Conservation (phyloP, 92 coral and sea anemone genomes). For the Micromussa lordhowensis region DNA sequence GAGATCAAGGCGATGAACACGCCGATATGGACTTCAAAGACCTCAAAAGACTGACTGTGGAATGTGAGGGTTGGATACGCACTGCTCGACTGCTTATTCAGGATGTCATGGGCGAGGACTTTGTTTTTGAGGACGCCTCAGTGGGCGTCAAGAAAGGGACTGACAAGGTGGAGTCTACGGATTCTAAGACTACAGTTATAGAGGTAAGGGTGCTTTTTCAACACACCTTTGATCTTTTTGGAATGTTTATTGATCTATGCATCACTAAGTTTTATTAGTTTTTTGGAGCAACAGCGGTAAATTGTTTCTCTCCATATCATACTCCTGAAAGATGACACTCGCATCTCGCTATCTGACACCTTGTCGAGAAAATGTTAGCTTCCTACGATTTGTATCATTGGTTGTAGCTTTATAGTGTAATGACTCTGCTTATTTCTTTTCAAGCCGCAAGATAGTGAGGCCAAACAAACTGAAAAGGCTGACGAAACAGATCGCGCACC, state of each 20-base stretch:
- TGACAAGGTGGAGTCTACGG: constrained; percentile 13
- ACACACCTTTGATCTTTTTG: too few relatives aligned
- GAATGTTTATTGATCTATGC: too few relatives aligned
- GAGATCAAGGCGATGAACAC: constrained; percentile 88
- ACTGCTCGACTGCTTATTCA: constrained; percentile 82
- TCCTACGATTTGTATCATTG: neutral
- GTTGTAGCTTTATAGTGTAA: neutral
- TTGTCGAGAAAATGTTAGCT: neutral
- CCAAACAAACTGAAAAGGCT: constrained; percentile 18
- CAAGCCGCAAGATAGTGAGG: constrained; percentile 14
- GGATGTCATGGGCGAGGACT: constrained; percentile 89
- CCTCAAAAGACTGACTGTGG: constrained; percentile 81
- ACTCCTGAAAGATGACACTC: too few relatives aligned
- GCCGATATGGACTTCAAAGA: constrained; percentile 97
- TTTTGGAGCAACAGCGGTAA: too few relatives aligned
- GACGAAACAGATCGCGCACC: neutral
- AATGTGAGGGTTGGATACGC: constrained; percentile 95
- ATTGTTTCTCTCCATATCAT: too few relatives aligned
- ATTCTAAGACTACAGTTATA: constrained; percentile 17
- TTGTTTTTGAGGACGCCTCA: constrained; percentile 62
- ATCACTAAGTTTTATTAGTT: too few relatives aligned
- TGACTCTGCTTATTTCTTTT: neutral
- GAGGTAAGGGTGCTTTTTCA: constrained; percentile 30
- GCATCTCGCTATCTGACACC: too few relatives aligned
- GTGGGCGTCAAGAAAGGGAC: constrained; percentile 23